These are phyloP conservation scores for Anaspis maculata DNA, from an alignment of 2,888 invertebrate genomes.

Conservation along the genomic window DNA sequence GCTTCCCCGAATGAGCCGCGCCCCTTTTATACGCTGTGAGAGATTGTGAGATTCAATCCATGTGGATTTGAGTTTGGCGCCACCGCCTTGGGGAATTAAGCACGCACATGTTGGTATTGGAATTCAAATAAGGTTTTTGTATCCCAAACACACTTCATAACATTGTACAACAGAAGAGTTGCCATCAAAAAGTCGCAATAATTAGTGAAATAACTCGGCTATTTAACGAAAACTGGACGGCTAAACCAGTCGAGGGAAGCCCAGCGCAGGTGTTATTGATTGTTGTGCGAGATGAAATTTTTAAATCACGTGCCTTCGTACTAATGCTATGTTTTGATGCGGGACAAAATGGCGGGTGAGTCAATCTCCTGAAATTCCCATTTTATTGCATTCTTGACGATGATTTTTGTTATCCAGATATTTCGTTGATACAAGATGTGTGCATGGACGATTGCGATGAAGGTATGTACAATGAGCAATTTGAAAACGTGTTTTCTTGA, in stretches of 20 bases:
- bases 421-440: constrained; percentile 35
- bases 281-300: constrained; percentile 15
- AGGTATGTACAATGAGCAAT: constrained; percentile 31
- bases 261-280: constrained; percentile 12
- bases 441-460: constrained; percentile 37
- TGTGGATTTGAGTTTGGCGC: too few species aligned
- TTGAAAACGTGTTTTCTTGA: constrained; percentile 1
- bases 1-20: too few species aligned
- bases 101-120: constrained; percentile 22
- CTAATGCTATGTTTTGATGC: constrained; percentile 41
- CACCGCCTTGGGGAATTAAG: too few species aligned
- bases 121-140: constrained; percentile 17
- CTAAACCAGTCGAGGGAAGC: background rate
- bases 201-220: background rate
- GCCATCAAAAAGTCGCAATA: background rate
- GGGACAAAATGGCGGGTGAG: constrained; percentile 44
- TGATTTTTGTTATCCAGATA: constrained; percentile 32
- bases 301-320: constrained; percentile 37
- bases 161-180: background rate
- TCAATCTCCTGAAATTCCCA: constrained; percentile 20
- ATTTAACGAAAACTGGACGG: background rate
- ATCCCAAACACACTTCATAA: constrained; percentile 11
- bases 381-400: constrained; percentile 17
- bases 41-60: too few species aligned
- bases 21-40: too few species aligned